Percentiles rank a stretch among this genome's conserved stretches.
phyloP scores from a whole-genome alignment of 1,140 invertebrate species.

The Nephotettix cincticeps region DNA sequence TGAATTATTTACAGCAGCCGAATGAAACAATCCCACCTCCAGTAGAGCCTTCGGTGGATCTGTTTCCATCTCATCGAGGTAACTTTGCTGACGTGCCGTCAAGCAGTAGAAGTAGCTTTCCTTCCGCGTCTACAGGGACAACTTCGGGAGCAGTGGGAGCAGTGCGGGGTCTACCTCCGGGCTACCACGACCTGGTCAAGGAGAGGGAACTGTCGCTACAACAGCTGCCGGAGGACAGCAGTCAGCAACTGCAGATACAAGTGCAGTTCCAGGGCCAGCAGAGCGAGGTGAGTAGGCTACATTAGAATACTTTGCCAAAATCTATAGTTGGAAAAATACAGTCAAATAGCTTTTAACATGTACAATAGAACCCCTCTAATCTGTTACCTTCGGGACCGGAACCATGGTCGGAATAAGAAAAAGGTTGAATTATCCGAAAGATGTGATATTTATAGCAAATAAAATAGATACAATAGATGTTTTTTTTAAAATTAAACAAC shows the following conservation, averaged over 20 bases:
- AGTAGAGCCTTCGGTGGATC: constrained; percentile 64
- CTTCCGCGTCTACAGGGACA: constrained; percentile 8
- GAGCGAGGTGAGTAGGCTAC: constrained; percentile 13
- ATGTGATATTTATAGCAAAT: no score
- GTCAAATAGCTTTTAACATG: no score
- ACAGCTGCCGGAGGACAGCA: constrained; percentile 37
- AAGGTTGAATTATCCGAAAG: no score
- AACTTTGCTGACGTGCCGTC: constrained; percentile 36
- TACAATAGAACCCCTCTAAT: no score
- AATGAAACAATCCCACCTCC: constrained; percentile 51
- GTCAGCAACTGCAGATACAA: constrained; percentile 69
- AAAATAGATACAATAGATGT: no score
- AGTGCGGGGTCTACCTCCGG: constrained; percentile 32
- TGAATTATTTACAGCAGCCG: constrained; percentile 31
- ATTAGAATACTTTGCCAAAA: no score
- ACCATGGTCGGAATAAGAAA: no score
- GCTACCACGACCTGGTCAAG: constrained; percentile 45
- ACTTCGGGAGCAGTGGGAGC: not conserved
- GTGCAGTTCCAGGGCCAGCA: constrained; percentile 45
- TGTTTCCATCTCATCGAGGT: constrained; percentile 63
- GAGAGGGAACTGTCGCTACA: constrained; percentile 52
- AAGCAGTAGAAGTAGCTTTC: constrained; percentile 44
- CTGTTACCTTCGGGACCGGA: no score
- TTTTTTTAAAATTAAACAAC: no score
- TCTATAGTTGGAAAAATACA: no score